Conservation (phyloP, 37 sponge, comb jelly and placozoan species). For the Haliclona indistincta region DNA sequence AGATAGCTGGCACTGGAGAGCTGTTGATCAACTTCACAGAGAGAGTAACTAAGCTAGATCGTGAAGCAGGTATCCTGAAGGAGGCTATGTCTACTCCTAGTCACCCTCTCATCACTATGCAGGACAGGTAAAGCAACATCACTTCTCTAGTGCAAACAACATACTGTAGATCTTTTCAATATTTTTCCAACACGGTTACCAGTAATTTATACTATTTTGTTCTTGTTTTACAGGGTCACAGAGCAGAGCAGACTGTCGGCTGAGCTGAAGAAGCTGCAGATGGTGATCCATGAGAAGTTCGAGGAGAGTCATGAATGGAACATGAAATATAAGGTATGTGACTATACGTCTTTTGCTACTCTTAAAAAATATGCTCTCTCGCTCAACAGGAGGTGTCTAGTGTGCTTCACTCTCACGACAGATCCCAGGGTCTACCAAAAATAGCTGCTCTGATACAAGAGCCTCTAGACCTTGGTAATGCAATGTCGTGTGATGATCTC, state of each 20-base stretch:
- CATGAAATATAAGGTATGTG: conserved; percentile 47
- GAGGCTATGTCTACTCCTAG: conserved; percentile 74
- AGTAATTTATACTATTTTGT: neutral
- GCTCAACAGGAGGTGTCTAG: conserved; percentile 31
- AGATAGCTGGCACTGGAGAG: conserved; percentile 59
- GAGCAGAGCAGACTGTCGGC: conserved; percentile 63
- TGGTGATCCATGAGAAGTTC: conserved; percentile 37
- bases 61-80: conserved; percentile 59
- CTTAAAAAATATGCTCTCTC: neutral
- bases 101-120: conserved; percentile 84
- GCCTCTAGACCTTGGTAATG: conserved; percentile 55
- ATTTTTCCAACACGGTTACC: neutral
- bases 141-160: too few species aligned
- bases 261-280: conserved; percentile 52
- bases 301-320: conserved; percentile 55
- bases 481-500: neutral
- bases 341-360: neutral
- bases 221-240: conserved; percentile 48
- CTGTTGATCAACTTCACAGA: conserved; percentile 50
- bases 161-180: too few species aligned
- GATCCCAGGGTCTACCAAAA: neutral
- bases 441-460: conserved; percentile 26
- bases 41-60: conserved; percentile 43
- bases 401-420: conserved; percentile 23
- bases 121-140: conserved; percentile 70